phyloP scores from a whole-genome alignment of 2,888 invertebrate species.

The Anthophora plumipes region DNA sequence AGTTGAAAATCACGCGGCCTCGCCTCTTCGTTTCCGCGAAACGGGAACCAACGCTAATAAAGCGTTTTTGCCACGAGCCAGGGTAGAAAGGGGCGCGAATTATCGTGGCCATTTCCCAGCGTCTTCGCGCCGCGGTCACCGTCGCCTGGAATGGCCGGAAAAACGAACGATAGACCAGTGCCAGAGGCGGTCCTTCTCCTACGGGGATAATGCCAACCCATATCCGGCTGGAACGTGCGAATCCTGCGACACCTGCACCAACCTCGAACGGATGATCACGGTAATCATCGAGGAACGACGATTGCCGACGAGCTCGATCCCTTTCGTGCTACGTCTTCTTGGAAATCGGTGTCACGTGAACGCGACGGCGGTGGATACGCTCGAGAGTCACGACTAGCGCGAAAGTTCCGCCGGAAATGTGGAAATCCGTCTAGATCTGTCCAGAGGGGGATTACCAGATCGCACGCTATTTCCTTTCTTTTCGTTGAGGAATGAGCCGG shows the following conservation, averaged over 20 bases:
- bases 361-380: constrained; percentile 40
- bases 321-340: constrained; percentile 52
- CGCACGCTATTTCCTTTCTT: constrained; percentile 18
- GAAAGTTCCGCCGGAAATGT: constrained; percentile 37
- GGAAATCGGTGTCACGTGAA: constrained; percentile 62
- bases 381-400: constrained; percentile 28
- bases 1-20: constrained; percentile 10
- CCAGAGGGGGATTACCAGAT: constrained; percentile 1
- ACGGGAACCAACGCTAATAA: constrained; percentile 47
- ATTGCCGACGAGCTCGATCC: constrained; percentile 72
- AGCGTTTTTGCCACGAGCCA: constrained; percentile 46
- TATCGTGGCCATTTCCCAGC: constrained; percentile 63
- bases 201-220: constrained; percentile 68
- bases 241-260: constrained; percentile 71
- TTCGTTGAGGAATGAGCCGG: neutral
- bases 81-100: constrained; percentile 48
- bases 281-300: constrained; percentile 76
- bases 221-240: constrained; percentile 73
- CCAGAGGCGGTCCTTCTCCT: constrained; percentile 41
- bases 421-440: constrained; percentile 48
- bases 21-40: constrained; percentile 43
- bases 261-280: constrained; percentile 66
- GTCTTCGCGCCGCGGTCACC: constrained; percentile 40
- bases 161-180: constrained; percentile 58
- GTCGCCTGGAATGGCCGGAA: constrained; percentile 58